These are phyloP conservation scores for Eurypyga helias DNA, from an alignment of 2,113 vertebrate species.

Conservation along the genomic window DNA sequence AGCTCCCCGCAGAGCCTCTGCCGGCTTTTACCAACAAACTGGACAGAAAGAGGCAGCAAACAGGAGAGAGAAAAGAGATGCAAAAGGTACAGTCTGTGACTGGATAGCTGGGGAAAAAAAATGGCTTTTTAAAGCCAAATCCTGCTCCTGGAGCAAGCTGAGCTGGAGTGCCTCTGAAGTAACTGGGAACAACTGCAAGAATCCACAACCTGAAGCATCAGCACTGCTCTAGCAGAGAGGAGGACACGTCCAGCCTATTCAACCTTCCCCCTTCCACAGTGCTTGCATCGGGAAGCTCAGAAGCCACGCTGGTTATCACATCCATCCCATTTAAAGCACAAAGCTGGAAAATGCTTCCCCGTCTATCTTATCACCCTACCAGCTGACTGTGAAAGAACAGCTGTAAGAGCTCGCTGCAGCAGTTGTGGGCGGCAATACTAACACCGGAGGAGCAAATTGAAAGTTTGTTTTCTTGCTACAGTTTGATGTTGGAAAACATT, in stretches of 20 bases:
- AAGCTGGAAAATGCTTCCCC: not conserved
- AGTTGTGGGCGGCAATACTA: not conserved
- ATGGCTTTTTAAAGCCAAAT: not conserved
- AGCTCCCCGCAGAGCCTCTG: not conserved
- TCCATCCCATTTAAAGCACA: not conserved
- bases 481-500: not conserved
- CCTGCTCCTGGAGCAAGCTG: not conserved
- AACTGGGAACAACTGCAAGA: not conserved
- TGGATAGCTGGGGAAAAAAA: not conserved
- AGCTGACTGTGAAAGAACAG: not conserved
- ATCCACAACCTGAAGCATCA: not conserved
- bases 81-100: not conserved
- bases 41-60: not conserved
- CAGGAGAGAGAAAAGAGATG: not conserved
- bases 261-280: not conserved
- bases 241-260: not conserved
- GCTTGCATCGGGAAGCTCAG: not conserved
- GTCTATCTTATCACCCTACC: not conserved
- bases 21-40: not conserved
- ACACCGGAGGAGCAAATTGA: not conserved
- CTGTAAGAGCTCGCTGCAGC: not conserved
- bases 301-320: not conserved
- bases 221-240: not conserved
- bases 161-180: not conserved
- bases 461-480: constrained; percentile 8